phyloP scores from a whole-genome alignment of 2,113 vertebrate genomes.

The Pteropus alecto region DNA sequence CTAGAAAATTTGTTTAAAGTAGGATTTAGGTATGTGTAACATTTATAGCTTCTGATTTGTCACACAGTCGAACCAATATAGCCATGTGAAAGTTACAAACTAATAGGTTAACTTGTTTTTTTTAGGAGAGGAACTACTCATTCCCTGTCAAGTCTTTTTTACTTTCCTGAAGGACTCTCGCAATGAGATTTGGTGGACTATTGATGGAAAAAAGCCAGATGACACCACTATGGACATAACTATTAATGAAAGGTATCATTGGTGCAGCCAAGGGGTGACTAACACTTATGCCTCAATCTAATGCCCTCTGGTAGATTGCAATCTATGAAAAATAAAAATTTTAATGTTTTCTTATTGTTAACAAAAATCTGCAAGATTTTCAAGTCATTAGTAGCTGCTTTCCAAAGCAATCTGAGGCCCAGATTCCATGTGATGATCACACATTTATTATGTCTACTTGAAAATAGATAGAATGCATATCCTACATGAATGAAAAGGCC shows the following conservation, averaged over 20 bases:
- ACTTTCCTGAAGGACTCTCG: slow-evolving; percentile 83
- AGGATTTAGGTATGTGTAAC: background rate
- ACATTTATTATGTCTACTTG: background rate
- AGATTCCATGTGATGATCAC: background rate
- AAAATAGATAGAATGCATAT: background rate
- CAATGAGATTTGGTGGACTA: slow-evolving; percentile 92
- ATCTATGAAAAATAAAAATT: background rate
- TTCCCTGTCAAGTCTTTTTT: slow-evolving; percentile 85
- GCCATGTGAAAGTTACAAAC: background rate
- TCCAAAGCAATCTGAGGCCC: background rate
- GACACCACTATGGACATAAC: slow-evolving; percentile 79
- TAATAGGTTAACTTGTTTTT: background rate
- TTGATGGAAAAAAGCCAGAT: slow-evolving; percentile 89
- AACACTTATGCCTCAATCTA: background rate
- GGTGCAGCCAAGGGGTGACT: background rate
- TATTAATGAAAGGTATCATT: slow-evolving; percentile 75
- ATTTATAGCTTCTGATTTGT: background rate
- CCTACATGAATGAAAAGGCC: background rate
- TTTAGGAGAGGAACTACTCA: slow-evolving; percentile 81
- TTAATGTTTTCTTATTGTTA: background rate
- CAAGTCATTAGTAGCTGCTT: background rate
- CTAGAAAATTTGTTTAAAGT: background rate
- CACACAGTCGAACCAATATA: background rate
- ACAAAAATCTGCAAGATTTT: background rate
- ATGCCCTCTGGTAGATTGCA: background rate